These are phyloP conservation scores for Ophonus ardosiacus DNA, from an alignment of 2,888 invertebrate species.

Conservation along the genomic window DNA sequence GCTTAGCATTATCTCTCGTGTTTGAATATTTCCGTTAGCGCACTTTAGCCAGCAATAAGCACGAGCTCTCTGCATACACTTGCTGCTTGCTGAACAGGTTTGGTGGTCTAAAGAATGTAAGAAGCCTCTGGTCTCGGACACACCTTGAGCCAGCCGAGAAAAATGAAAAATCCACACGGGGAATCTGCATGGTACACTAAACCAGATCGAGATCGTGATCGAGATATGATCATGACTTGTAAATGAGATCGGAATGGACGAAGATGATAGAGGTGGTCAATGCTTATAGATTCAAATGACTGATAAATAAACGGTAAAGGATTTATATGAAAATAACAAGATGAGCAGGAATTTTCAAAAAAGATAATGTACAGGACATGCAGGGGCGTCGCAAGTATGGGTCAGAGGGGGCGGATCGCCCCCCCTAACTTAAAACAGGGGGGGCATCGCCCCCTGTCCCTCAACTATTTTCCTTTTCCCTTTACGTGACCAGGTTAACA, in stretches of 20 bases:
- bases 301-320: background rate
- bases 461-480: too few relatives aligned
- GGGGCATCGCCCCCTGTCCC: too few relatives aligned
- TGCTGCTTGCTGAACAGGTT: constrained; percentile 43
- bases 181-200: constrained; percentile 12
- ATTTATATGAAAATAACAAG: background rate
- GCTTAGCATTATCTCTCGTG: background rate
- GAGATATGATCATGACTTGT: background rate
- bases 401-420: too few relatives aligned
- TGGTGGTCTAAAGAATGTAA: constrained; percentile 35
- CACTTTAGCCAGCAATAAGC: background rate
- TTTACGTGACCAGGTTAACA: too few relatives aligned
- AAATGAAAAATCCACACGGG: background rate
- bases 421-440: too few relatives aligned
- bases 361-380: background rate
- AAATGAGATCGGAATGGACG: background rate
- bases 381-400: too few relatives aligned
- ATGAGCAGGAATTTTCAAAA: background rate
- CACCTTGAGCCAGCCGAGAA: background rate
- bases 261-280: background rate
- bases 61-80: constrained; percentile 13
- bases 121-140: constrained; percentile 20
- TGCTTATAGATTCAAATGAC: background rate
- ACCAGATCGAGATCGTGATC: constrained; percentile 4
- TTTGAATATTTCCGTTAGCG: constrained; percentile 45